phyloP scores from a whole-genome alignment of 2,888 invertebrate genomes.

The Sepioteuthis lessoniana region DNA sequence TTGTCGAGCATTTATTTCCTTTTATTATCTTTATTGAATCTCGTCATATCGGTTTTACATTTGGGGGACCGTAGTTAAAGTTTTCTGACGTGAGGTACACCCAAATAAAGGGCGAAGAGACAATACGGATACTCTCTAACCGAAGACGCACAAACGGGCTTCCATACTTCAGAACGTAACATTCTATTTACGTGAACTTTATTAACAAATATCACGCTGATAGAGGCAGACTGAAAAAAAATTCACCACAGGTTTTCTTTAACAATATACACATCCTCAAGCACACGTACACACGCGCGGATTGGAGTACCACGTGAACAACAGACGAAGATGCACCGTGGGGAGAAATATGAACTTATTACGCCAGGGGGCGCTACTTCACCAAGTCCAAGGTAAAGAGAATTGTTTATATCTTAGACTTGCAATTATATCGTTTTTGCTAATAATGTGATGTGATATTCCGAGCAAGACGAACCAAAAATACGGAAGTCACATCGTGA shows the following conservation, averaged over 20 bases:
- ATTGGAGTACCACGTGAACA: slow-evolving; percentile 16
- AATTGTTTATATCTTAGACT: not conserved
- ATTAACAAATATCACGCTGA: not conserved
- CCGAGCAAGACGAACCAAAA: not conserved
- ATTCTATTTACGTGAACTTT: not conserved
- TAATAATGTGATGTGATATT: not conserved
- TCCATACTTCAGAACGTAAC: not conserved
- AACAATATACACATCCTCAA: not conserved
- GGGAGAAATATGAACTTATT: not conserved
- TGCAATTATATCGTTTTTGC: not conserved
- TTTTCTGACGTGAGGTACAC: not conserved
- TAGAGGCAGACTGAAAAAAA: not conserved
- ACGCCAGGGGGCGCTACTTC: not conserved
- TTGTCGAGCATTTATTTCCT: not conserved
- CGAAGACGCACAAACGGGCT: not conserved
- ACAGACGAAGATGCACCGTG: not conserved
- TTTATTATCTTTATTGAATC: not conserved
- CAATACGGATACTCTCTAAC: not conserved
- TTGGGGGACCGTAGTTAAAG: not conserved
- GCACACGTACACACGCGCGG: not conserved
- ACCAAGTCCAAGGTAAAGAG: slow-evolving; percentile 18
- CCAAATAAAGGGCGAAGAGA: not conserved
- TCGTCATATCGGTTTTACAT: not conserved
- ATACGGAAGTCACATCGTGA: not conserved
- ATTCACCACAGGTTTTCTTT: not conserved